Evolutionary conservation across 2,888 invertebrate species (phyloP), one percentile per base, ranked within the genome.

Genomic region (Mesorhabditis sp.): DNA sequence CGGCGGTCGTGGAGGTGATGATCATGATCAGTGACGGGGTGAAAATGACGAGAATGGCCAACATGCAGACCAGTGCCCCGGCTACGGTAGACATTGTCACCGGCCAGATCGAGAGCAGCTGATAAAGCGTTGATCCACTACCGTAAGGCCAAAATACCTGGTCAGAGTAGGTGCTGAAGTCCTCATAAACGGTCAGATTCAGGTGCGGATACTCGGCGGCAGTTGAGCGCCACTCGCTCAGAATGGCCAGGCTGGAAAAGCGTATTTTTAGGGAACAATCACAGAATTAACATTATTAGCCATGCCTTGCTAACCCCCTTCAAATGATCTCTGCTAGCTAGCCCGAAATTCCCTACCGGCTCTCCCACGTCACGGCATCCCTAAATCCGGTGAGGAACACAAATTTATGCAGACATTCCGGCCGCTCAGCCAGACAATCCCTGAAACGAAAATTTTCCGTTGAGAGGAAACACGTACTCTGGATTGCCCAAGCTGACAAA

Each of bases 151-250:
- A 28, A 28, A 15, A 15, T 65, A 81, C 78, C 76, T 83, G 83
- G 70, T 84, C 84, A 5, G 83, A 80, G 69, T 83, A 85, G 81
- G 83, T 82, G 71, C 75, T 75, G 75, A 84, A 84, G 69, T 85
- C 85, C 68, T 85, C 85, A 68, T 85, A 85, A 13, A 85, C 76
- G n/a, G 84, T 85, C 6, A 83, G 76, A 70, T 85, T 85, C 66
- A 85, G 71, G 62, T 83, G 79, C 7, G 72, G 69, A 68, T 85
- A 84, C 43, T 82, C 80, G 5, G 70, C 67, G 4, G 83, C 80
- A 43, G 85, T 81, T 10, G 73, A 62, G 45, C 85, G 73, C 85
- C 85, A 85, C 28, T 75, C 73, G 65, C 75, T 75, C 10, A 77
- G 69, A 67, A 77, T 69, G 4, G 66, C 67, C 13, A 77, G 70